Conservation (phyloP, 2,113 vertebrate genomes). For the Etia nguti region DNA sequence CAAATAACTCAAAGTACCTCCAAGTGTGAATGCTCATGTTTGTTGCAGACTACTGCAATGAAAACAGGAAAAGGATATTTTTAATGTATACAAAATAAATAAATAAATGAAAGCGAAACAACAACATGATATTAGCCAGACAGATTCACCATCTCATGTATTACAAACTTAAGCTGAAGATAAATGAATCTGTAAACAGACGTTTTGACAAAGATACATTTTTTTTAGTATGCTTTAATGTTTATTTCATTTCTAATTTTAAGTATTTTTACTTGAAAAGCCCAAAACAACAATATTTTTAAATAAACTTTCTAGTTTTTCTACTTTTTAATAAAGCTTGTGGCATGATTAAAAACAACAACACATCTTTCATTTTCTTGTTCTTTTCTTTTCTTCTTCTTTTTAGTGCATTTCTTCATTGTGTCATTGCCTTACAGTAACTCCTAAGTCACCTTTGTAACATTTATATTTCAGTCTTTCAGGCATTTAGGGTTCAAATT, state of each 20-base stretch:
- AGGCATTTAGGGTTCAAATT: not conserved
- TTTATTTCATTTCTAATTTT: not conserved
- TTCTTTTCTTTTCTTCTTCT: not conserved
- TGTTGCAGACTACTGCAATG: accelerated
- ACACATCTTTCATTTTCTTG: not conserved
- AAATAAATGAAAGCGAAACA: not conserved
- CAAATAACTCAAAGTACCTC: not conserved
- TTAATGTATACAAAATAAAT: not conserved
- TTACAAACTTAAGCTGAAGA: not conserved
- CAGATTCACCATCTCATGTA: not conserved
- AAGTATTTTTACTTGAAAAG: not conserved
- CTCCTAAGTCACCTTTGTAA: not conserved
- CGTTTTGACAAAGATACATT: not conserved
- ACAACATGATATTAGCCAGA: not conserved
- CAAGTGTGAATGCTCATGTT: not conserved
- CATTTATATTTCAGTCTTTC: not conserved
- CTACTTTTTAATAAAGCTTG: not conserved
- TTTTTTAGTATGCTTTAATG: not conserved
- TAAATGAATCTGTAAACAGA: not conserved
- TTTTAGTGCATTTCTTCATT: not conserved
- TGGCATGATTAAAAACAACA: not conserved
- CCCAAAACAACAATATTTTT: not conserved
- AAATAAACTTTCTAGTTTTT: not conserved
- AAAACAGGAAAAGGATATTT: accelerated
- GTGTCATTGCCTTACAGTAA: not conserved